phyloP scores from a whole-genome alignment of 2,797 vertebrate genomes.

The Zalophus californianus region DNA sequence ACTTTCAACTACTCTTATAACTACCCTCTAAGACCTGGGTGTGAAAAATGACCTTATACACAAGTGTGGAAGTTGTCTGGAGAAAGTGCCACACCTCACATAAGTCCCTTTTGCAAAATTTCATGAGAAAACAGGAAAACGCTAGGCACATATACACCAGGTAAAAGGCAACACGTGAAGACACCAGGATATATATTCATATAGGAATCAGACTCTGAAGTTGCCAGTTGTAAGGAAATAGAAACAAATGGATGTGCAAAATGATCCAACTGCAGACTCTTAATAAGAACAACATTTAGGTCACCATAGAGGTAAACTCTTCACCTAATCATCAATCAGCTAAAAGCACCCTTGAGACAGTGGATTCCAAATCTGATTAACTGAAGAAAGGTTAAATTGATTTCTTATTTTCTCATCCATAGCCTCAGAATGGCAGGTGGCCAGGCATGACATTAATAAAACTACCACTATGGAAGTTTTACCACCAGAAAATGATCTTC shows the following conservation, averaged over 20 bases:
- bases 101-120: neutral
- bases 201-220: neutral
- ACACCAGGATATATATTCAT: neutral
- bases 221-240: neutral
- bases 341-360: neutral
- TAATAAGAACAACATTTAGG: neutral
- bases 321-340: neutral
- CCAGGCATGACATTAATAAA: neutral
- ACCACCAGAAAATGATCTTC: neutral
- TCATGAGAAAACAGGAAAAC: slow-evolving; percentile 33
- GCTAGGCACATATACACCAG: neutral
- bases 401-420: neutral
- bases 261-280: neutral
- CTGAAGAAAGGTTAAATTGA: neutral
- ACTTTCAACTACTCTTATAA: neutral
- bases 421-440: neutral
- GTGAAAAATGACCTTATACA: neutral
- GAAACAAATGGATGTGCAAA: neutral
- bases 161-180: neutral
- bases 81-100: neutral
- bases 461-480: neutral
- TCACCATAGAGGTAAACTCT: neutral
- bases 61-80: neutral
- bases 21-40: neutral
- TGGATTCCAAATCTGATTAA: neutral